Percentiles rank a stretch among this genome's conserved stretches.
Conservation (phyloP, 1,140 invertebrate genomes). For the Scaptomyza hsui region DNA sequence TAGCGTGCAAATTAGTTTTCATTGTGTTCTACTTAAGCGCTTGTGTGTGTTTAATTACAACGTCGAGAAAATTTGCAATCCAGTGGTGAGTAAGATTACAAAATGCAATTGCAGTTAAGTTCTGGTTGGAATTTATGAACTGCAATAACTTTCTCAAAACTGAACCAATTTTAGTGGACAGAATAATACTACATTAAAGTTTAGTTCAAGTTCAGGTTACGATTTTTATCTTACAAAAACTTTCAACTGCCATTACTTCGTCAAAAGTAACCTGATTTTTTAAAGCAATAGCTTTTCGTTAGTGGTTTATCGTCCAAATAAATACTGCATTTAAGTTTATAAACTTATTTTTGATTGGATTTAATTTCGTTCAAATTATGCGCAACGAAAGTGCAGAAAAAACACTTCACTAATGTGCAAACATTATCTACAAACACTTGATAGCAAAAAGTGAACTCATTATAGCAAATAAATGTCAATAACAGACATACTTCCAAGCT, state of each 20-base stretch:
- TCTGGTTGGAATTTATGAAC: neutral
- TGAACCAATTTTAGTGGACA: too few species aligned
- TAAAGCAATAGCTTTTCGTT: too few species aligned
- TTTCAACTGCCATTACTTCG: too few species aligned
- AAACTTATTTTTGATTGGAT: too few species aligned
- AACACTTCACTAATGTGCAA: neutral
- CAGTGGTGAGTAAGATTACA: neutral
- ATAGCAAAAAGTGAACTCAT: neutral
- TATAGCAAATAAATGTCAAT: constrained; percentile 12
- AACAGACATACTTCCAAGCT: constrained; percentile 11
- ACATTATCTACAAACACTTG: neutral
- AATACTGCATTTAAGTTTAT: too few species aligned
- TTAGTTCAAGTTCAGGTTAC: too few species aligned
- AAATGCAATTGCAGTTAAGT: neutral
- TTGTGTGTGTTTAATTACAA: constrained; percentile 64
- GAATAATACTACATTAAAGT: too few species aligned
- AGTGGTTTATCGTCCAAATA: too few species aligned
- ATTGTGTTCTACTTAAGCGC: constrained; percentile 61
- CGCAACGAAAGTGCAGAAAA: neutral
- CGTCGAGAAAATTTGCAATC: constrained; percentile 38
- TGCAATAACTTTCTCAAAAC: too few species aligned
- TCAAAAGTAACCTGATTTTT: too few species aligned
- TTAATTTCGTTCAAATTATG: neutral
- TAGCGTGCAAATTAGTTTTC: constrained; percentile 37
- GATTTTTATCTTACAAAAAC: too few species aligned